Evolutionary conservation across 2,888 invertebrate genomes (phyloP).

Genomic region (Prosopocoilus inquinatus): DNA sequence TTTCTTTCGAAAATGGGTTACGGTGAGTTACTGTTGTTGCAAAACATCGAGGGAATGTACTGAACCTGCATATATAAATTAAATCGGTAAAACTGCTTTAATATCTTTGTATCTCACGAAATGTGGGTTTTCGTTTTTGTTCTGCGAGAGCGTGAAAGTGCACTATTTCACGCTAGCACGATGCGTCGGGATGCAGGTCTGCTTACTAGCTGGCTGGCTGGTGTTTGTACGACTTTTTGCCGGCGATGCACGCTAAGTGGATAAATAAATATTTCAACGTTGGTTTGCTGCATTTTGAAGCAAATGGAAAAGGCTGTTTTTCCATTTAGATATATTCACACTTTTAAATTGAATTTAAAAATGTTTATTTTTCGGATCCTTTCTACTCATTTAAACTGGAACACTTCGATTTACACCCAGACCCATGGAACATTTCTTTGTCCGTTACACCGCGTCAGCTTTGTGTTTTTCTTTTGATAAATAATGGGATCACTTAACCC

Average conservation of each 20-base stretch:
- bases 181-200: slow-evolving; percentile 15
- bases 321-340: slow-evolving; percentile 10
- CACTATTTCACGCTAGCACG: slow-evolving; percentile 28
- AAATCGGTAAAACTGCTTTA: slow-evolving; percentile 29
- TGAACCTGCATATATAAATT: too few relatives aligned
- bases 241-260: slow-evolving; percentile 37
- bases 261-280: slow-evolving; percentile 43
- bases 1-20: slow-evolving; percentile 13
- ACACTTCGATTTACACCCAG: background rate
- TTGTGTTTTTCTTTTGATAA: too few relatives aligned
- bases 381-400: background rate
- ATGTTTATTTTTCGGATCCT: slow-evolving; percentile 4
- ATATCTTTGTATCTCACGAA: slow-evolving; percentile 19
- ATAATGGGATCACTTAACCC: too few relatives aligned
- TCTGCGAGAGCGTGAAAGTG: slow-evolving; percentile 33
- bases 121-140: slow-evolving; percentile 33
- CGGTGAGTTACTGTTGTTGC: background rate
- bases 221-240: slow-evolving; percentile 13
- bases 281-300: slow-evolving; percentile 37
- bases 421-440: background rate
- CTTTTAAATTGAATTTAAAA: slow-evolving; percentile 12
- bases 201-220: background rate
- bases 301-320: slow-evolving; percentile 36
- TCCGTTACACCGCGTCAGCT: background rate
- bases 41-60: too few relatives aligned